phyloP scores from a whole-genome alignment of 1,140 invertebrate species.

The Drosophila repletoides region DNA sequence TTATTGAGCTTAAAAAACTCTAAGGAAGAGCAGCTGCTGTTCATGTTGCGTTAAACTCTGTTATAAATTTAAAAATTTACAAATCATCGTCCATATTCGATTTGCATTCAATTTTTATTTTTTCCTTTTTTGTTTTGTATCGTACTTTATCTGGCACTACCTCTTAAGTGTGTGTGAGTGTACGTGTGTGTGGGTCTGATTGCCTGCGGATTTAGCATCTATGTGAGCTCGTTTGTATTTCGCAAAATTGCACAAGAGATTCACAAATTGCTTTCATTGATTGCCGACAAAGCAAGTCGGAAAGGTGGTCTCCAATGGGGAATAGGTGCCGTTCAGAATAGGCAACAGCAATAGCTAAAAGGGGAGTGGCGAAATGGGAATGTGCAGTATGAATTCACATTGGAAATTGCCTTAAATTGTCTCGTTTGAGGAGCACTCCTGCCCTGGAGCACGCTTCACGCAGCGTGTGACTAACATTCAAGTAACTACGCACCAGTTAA shows the following conservation, averaged over 20 bases:
- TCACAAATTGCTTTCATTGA: slow-evolving; percentile 79
- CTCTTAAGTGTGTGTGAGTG: slow-evolving; percentile 22
- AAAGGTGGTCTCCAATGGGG: slow-evolving; percentile 16
- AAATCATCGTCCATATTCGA: slow-evolving; percentile 79
- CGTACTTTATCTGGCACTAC: slow-evolving; percentile 50
- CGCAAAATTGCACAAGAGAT: slow-evolving; percentile 70
- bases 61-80: slow-evolving; percentile 78
- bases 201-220: slow-evolving; percentile 34
- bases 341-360: not conserved
- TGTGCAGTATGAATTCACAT: slow-evolving; percentile 5
- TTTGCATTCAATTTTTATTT: slow-evolving; percentile 71
- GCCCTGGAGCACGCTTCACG: slow-evolving; percentile 5
- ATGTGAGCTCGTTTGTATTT: slow-evolving; percentile 65
- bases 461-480: slow-evolving; percentile 29
- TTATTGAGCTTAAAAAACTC: not conserved
- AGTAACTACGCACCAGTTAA: too few relatives aligned
- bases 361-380: not conserved
- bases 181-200: slow-evolving; percentile 10
- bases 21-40: slow-evolving; percentile 11
- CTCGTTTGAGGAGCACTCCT: not conserved
- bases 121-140: slow-evolving; percentile 6
- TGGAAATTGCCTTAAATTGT: slow-evolving; percentile 31
- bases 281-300: slow-evolving; percentile 60
- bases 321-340: not conserved
- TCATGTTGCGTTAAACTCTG: slow-evolving; percentile 19